Conservation (phyloP, 2,113 vertebrate genomes). For the Nycticryphes semicollaris region DNA sequence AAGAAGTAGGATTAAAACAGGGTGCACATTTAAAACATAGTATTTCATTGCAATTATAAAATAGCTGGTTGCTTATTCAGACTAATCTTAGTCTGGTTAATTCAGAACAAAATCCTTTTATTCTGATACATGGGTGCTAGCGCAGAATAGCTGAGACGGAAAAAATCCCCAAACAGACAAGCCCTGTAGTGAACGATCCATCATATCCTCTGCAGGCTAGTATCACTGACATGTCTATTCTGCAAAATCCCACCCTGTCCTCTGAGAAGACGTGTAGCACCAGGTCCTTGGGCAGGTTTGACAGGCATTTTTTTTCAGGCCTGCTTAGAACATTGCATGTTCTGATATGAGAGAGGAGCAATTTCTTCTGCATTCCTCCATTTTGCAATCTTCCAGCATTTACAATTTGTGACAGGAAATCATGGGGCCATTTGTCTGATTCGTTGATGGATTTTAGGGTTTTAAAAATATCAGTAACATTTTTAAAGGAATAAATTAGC, state of each 20-base stretch:
- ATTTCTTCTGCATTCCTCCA: neutral
- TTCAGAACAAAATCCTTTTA: neutral
- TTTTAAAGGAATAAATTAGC: neutral
- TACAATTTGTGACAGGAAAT: neutral
- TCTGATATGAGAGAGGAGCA: neutral
- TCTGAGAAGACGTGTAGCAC: neutral
- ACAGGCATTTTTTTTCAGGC: neutral
- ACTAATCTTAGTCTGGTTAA: neutral
- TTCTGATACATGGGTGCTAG: neutral
- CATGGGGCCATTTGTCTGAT: neutral
- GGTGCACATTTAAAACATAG: neutral
- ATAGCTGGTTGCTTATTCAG: neutral
- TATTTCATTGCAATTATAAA: neutral
- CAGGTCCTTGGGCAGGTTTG: neutral
- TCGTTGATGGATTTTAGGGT: neutral
- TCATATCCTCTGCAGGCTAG: neutral
- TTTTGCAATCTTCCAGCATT: neutral
- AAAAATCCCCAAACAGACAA: neutral
- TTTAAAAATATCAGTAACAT: neutral
- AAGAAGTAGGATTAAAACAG: neutral
- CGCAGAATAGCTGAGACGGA: neutral
- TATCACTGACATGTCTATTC: neutral
- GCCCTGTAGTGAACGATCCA: neutral
- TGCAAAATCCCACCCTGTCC: neutral
- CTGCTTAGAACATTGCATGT: neutral